phyloP scores from a whole-genome alignment of 2,888 invertebrate species.

The Ornithoptera alexandrae region DNA sequence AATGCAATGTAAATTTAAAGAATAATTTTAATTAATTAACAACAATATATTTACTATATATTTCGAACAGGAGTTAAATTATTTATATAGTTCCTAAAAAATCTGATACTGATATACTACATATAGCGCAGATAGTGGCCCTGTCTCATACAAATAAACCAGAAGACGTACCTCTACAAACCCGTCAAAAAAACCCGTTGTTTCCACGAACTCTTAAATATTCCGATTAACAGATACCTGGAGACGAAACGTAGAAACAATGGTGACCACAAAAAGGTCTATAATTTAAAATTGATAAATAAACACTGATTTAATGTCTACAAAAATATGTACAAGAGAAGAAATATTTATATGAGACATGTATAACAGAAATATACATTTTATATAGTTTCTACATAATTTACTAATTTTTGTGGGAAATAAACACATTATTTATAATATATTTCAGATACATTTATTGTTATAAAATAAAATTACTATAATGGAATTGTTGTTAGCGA shows the following conservation, averaged over 20 bases:
- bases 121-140: too few species aligned
- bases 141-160: neutral
- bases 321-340: neutral
- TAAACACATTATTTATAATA: too few species aligned
- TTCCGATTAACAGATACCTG: slow-evolving; percentile 17
- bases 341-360: neutral
- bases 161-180: neutral
- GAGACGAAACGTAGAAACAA: neutral
- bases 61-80: too few species aligned
- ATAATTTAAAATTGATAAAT: neutral
- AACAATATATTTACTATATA: too few species aligned
- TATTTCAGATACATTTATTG: too few species aligned
- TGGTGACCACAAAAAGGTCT: neutral
- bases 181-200: slow-evolving; percentile 1
- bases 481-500: too few species aligned
- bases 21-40: too few species aligned
- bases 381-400: neutral
- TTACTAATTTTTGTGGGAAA: neutral
- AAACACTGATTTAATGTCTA: neutral
- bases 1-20: too few species aligned
- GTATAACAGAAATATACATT: neutral
- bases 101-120: too few species aligned
- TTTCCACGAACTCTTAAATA: slow-evolving; percentile 4
- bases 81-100: too few species aligned
- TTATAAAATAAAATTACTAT: too few species aligned